Percentiles rank a stretch among this genome's conserved stretches.
These are phyloP conservation scores for Peromyscus eremicus DNA, from an alignment of 2,797 vertebrate species.

Conservation along the genomic window DNA sequence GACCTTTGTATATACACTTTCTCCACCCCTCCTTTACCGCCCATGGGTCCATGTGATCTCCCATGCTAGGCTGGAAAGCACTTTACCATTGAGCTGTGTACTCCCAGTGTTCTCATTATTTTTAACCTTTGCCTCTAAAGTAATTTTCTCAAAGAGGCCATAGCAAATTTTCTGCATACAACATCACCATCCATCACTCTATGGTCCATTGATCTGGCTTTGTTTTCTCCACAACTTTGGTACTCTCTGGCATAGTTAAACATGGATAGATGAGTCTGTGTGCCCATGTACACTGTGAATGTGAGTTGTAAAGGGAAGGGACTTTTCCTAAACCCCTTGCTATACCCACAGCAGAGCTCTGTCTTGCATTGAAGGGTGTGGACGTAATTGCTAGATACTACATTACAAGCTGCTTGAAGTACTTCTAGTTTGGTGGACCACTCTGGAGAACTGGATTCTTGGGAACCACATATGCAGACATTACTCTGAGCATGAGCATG, in stretches of 20 bases:
- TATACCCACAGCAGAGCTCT: background rate
- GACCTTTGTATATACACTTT: background rate
- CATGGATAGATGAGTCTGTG: background rate
- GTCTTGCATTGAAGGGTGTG: background rate
- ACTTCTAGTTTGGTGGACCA: background rate
- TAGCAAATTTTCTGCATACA: background rate
- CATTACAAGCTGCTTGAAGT: background rate
- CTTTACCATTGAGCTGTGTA: background rate
- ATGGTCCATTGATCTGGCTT: background rate
- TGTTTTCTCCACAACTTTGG: background rate
- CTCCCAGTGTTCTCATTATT: background rate
- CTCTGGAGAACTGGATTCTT: background rate
- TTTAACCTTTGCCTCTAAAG: background rate
- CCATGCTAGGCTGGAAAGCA: background rate
- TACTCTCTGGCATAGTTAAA: background rate
- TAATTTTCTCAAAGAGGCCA: conserved; percentile 7
- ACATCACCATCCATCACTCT: background rate
- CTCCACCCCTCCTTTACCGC: background rate
- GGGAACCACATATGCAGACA: background rate
- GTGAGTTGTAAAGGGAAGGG: background rate
- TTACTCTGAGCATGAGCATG: background rate
- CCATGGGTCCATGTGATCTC: too few species aligned
- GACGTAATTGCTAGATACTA: background rate
- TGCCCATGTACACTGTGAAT: background rate
- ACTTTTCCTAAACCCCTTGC: background rate